Percentiles rank a stretch among this genome's conserved stretches.
These are phyloP conservation scores for Myotis vivesi DNA, from an alignment of 2,797 vertebrate species.

Conservation along the genomic window DNA sequence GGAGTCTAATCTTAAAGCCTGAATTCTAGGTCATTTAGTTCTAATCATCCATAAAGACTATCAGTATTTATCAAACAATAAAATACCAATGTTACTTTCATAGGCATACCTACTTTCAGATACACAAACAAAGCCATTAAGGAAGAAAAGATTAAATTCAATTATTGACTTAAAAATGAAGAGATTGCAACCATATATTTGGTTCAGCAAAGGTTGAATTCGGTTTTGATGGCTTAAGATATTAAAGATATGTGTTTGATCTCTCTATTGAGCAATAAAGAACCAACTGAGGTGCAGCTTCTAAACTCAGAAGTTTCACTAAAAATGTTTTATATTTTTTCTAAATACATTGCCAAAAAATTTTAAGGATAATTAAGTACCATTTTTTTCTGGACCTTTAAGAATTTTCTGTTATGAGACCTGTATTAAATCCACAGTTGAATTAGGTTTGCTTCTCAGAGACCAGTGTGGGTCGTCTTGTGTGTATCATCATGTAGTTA, in stretches of 20 bases:
- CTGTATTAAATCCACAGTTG: neutral
- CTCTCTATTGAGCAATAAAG: neutral
- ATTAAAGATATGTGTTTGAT: neutral
- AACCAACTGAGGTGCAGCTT: neutral
- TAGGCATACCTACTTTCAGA: neutral
- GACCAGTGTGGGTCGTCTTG: neutral
- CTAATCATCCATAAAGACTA: neutral
- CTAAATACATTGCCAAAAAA: neutral
- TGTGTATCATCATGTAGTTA: neutral
- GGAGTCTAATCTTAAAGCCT: neutral
- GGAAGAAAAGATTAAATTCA: neutral
- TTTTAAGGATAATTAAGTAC: neutral
- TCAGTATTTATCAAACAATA: neutral
- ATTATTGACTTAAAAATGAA: neutral
- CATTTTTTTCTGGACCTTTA: neutral
- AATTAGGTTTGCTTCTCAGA: neutral
- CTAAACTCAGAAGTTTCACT: neutral
- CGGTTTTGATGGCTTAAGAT: neutral
- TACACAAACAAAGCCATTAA: neutral
- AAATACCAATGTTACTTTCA: neutral
- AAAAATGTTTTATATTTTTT: neutral
- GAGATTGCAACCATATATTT: neutral
- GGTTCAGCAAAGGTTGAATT: neutral
- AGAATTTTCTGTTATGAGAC: neutral
- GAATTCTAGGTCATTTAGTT: conserved; percentile 25